These are phyloP conservation scores for Zaprionus davidi DNA, from an alignment of 1,140 invertebrate genomes.

Conservation along the genomic window DNA sequence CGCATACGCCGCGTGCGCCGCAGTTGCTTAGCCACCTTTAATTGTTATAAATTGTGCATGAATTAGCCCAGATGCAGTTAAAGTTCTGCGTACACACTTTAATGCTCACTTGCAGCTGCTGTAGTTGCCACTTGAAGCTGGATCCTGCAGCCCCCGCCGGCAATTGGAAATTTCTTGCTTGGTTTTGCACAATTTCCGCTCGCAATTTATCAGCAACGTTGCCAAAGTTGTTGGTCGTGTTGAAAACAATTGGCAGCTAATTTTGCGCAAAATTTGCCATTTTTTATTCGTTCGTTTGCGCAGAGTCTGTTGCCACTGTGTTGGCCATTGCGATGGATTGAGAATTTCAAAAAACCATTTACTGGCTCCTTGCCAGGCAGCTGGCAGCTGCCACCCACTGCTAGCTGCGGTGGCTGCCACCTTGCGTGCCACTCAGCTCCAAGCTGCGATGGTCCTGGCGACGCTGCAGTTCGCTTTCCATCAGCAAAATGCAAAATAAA, in stretches of 20 bases:
- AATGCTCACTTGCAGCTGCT: conserved; percentile 16
- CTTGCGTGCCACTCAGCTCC: not conserved
- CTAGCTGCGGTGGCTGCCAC: conserved; percentile 1
- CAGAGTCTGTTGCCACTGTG: conserved; percentile 19
- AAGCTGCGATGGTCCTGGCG: not conserved
- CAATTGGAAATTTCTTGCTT: conserved; percentile 76
- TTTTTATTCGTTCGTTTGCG: conserved; percentile 56
- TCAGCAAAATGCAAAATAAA: conserved; percentile 76
- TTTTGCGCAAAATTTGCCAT: conserved; percentile 77
- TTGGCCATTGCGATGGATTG: conserved; percentile 23
- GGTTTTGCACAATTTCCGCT: conserved; percentile 75
- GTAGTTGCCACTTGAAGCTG: conserved; percentile 40
- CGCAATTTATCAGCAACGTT: conserved; percentile 65
- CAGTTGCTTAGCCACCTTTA: conserved; percentile 54
- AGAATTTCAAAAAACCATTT: conserved; percentile 23
- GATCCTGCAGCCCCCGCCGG: conserved; percentile 7
- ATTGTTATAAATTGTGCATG: conserved; percentile 73
- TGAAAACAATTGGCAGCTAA: conserved; percentile 80
- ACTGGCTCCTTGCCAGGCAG: conserved; percentile 47
- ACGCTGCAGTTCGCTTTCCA: conserved; percentile 34
- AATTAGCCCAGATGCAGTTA: conserved; percentile 47
- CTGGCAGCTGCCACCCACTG: not conserved
- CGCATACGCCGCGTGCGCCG: conserved; percentile 61
- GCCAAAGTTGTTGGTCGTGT: conserved; percentile 64
- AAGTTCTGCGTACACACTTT: conserved; percentile 45